Evolutionary conservation across 2,113 vertebrate species (phyloP).

Genomic region (Scalopus aquaticus): DNA sequence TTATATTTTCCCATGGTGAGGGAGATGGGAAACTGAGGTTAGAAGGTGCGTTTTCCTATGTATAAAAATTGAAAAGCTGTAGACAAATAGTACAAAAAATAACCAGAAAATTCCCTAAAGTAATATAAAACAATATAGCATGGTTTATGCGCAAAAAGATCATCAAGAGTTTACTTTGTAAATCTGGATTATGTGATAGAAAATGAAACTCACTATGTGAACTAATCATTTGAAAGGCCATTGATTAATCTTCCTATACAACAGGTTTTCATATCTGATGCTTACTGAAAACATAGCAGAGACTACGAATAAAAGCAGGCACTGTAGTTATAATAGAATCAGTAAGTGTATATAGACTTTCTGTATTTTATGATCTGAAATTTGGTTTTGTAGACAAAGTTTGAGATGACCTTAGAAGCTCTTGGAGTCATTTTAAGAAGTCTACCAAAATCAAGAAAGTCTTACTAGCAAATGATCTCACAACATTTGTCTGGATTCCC

Average conservation of each 20-base stretch:
- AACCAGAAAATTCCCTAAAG: neutral
- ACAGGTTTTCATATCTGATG: neutral
- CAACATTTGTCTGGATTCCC: neutral
- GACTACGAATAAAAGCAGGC: neutral
- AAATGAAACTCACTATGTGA: conserved; percentile 13
- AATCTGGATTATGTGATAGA: neutral
- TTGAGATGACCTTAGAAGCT: neutral
- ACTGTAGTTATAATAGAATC: neutral
- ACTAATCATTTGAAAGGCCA: neutral
- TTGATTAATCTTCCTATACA: conserved; percentile 21
- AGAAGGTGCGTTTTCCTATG: neutral
- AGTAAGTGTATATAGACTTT: neutral
- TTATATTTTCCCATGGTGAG: neutral
- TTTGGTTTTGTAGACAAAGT: neutral
- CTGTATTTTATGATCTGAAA: neutral
- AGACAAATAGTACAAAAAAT: neutral
- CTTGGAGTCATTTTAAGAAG: neutral
- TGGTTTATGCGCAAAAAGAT: neutral
- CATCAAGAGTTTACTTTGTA: neutral
- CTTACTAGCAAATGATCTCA: neutral
- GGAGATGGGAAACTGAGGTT: neutral
- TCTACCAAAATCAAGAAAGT: neutral
- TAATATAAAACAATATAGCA: neutral
- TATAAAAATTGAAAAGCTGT: neutral
- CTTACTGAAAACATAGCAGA: conserved; percentile 10